Percentiles rank a stretch among this genome's conserved stretches.
Conservation (phyloP, 2,888 invertebrate genomes). For the Pantelozetes paolii region DNA sequence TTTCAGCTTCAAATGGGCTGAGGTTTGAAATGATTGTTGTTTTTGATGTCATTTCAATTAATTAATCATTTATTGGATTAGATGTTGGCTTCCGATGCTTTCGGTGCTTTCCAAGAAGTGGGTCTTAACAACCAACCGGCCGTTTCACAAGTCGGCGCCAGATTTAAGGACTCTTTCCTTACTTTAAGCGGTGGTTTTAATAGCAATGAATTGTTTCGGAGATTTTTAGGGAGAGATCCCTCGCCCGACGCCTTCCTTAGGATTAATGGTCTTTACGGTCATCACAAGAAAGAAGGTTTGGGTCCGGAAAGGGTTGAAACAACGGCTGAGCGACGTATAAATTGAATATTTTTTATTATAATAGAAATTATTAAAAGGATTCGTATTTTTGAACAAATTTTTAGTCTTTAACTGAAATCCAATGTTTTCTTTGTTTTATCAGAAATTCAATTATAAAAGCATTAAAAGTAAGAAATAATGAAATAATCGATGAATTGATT, state of each 20-base stretch:
- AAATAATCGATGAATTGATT: no score
- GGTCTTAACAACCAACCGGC: conserved; percentile 52
- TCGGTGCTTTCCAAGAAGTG: conserved; percentile 73
- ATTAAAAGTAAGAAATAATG: no score
- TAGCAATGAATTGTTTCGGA: conserved; percentile 77
- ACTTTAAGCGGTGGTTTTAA: conserved; percentile 74
- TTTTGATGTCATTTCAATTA: neutral
- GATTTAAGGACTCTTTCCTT: conserved; percentile 59
- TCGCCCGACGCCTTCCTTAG: conserved; percentile 72
- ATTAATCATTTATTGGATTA: conserved; percentile 45
- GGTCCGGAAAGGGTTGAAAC: neutral
- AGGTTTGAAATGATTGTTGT: conserved; percentile 49
- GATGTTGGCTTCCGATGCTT: conserved; percentile 85
- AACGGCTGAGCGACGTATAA: no score
- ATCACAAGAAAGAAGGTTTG: neutral
- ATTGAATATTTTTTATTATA: neutral
- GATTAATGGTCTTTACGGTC: conserved; percentile 35
- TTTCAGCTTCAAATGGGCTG: conserved; percentile 76
- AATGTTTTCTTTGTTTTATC: neutral
- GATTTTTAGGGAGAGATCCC: conserved; percentile 87
- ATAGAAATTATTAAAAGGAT: no score
- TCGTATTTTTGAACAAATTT: neutral
- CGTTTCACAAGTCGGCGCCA: conserved; percentile 49
- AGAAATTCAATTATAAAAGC: neutral
- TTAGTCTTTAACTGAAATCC: neutral